These are phyloP conservation scores for Diloba caeruleocephala DNA, from an alignment of 2,888 invertebrate species.

Conservation along the genomic window DNA sequence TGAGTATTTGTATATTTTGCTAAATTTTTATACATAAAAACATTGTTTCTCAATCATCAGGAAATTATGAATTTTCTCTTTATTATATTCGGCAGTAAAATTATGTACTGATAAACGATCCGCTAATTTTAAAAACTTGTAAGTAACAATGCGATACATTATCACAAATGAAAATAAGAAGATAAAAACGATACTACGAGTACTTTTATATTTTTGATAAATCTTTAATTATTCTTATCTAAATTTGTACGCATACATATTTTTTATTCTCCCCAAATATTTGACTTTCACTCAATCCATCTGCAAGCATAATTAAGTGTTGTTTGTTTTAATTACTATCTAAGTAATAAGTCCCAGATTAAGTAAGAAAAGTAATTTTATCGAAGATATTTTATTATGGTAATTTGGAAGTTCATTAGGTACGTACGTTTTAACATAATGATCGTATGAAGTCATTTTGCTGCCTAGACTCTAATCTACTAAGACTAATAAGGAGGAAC, in stretches of 20 bases:
- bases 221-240: slow-evolving; percentile 19
- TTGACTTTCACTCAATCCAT: slow-evolving; percentile 22
- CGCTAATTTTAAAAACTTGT: slow-evolving; percentile 34
- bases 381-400: slow-evolving; percentile 21
- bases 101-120: slow-evolving; percentile 21
- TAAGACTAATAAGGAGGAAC: slow-evolving; percentile 30
- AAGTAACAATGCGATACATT: slow-evolving; percentile 21
- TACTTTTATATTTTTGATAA: slow-evolving; percentile 18
- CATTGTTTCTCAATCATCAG: slow-evolving; percentile 14
- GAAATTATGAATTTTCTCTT: slow-evolving; percentile 17
- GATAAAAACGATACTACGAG: slow-evolving; percentile 28
- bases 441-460: slow-evolving; percentile 37
- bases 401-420: slow-evolving; percentile 38
- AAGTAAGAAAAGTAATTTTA: slow-evolving; percentile 31
- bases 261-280: slow-evolving; percentile 13
- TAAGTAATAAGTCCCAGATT: slow-evolving; percentile 22
- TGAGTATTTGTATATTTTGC: too few relatives aligned
- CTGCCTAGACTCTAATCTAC: slow-evolving; percentile 28
- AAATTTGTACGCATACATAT: neutral
- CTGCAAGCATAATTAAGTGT: slow-evolving; percentile 15
- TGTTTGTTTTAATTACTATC: slow-evolving; percentile 20
- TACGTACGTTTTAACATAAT: slow-evolving; percentile 35
- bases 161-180: slow-evolving; percentile 27
- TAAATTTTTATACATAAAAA: too few relatives aligned
- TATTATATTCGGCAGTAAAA: slow-evolving; percentile 12